Base-by-base conservation (phyloP, 2,113 vertebrate species). In the Alosa alosa region DNA sequence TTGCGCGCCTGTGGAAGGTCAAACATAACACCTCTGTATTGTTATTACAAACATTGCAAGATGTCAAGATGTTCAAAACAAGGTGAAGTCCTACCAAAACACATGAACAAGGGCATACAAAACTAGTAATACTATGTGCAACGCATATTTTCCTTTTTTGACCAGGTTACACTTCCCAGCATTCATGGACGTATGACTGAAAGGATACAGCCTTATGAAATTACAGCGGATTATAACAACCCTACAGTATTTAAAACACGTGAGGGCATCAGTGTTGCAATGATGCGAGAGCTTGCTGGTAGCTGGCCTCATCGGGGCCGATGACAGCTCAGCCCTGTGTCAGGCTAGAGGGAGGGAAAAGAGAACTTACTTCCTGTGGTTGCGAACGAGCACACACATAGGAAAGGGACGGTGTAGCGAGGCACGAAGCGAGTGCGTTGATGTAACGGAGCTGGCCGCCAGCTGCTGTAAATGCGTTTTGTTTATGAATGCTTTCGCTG, bases 361-460 rank as follows among this genome's bases (percentile, higher is more conserved):
- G 72, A 78, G 89, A 90, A 68, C 41, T 85, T 85, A 94, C 94
- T 95, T 95, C 95, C 94, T 95, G 94, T 95, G 89, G 87, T 82
- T 88, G 88, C 83, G 87, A 89, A 36, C 18, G 85, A 86, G 82
- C 87, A 75, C 39, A 84, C 86, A 75, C 31, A 78, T 50, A 75
- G 87, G 86, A 88, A 90, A 90, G 87, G 82, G 89, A 82, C 88
- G 39, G 50, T 90, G 84, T 81, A 84, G 82, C 81, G 57, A 82
- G 86, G 82, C 86, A 89, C 81, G 83, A 82, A 85, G 81, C 75
- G 85, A 90, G 81, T 81, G 64, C n/a, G 44, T 15, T 17, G 83
- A 49, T 46, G 88, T 36, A 83, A 72, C 11, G 84, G 60, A 83
- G 85, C 17, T 85, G 36, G 78, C n/a, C 64, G 82, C 46, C 86